A percentile compares a stretch with the other conserved stretches of the same genome.
These are phyloP conservation scores for Trachymyrmex septentrionalis DNA, from an alignment of 1,140 invertebrate genomes.

Conservation along the genomic window DNA sequence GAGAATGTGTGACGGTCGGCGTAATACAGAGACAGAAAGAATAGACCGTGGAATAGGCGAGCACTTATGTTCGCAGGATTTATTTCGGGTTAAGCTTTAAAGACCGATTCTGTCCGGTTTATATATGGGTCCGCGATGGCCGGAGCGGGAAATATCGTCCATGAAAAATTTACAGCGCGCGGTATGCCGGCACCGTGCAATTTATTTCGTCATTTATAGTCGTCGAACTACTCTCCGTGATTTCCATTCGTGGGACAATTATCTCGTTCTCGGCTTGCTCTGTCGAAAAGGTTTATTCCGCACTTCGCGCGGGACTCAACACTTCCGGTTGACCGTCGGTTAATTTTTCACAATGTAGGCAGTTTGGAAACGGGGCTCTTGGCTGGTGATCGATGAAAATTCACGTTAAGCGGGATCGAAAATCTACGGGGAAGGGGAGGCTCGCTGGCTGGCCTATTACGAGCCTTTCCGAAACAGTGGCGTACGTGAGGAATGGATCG, in stretches of 20 bases:
- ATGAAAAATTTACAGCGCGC: constrained; percentile 59
- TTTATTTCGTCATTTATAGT: constrained; percentile 53
- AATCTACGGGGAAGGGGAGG: constrained; percentile 11
- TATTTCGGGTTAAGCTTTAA: constrained; percentile 58
- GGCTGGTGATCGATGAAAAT: constrained; percentile 41
- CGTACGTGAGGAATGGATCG: constrained; percentile 67
- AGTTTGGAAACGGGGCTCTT: constrained; percentile 13
- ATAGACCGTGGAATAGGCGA: constrained; percentile 39
- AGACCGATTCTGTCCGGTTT: constrained; percentile 61
- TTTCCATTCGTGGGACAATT: constrained; percentile 15
- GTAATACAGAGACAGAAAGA: constrained; percentile 32
- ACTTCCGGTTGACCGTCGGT: constrained; percentile 10
- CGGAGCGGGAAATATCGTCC: constrained; percentile 60
- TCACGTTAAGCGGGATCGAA: constrained; percentile 44
- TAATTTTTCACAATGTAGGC: constrained; percentile 45
- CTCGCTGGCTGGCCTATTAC: constrained; percentile 56
- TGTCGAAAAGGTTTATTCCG: neutral
- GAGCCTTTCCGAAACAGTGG: constrained; percentile 71
- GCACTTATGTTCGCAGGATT: constrained; percentile 52
- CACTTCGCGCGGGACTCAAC: neutral
- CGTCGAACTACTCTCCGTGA: constrained; percentile 12
- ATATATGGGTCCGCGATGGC: constrained; percentile 44
- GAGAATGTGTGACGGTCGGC: neutral
- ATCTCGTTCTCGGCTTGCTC: constrained; percentile 10
- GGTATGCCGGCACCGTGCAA: constrained; percentile 1